Conservation (phyloP, 2,888 invertebrate genomes). For the Girardia tigrina region DNA sequence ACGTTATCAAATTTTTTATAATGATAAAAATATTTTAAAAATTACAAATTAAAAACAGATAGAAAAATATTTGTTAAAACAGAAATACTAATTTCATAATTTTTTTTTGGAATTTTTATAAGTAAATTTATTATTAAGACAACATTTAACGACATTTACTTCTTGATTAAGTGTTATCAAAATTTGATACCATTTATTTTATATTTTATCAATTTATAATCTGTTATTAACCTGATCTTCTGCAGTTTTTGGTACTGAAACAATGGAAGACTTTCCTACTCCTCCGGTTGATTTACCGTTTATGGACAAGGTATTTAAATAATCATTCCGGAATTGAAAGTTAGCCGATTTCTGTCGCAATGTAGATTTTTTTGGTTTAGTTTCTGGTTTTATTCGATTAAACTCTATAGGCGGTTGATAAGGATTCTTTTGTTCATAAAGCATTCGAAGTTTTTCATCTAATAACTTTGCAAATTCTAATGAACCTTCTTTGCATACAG, state of each 20-base stretch:
- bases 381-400: not conserved
- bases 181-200: too few relatives aligned
- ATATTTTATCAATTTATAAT: too few relatives aligned
- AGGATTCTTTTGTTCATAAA: not conserved
- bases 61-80: too few relatives aligned
- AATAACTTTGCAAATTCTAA: not conserved
- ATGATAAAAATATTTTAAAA: too few relatives aligned
- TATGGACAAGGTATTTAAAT: not conserved
- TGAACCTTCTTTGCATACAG: not conserved
- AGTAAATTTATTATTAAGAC: too few relatives aligned
- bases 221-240: not conserved
- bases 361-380: not conserved
- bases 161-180: too few relatives aligned
- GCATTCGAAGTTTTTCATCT: conserved; percentile 6
- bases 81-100: too few relatives aligned
- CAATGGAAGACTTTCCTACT: not conserved
- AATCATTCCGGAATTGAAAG: not conserved
- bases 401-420: not conserved
- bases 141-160: too few relatives aligned
- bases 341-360: not conserved
- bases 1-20: too few relatives aligned
- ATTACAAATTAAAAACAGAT: too few relatives aligned
- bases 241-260: not conserved
- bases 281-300: not conserved
- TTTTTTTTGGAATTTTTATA: too few relatives aligned